Conservation (phyloP, 37 sponge, comb jelly and placozoan genomes). For the Aphrocallistes beatrix region DNA sequence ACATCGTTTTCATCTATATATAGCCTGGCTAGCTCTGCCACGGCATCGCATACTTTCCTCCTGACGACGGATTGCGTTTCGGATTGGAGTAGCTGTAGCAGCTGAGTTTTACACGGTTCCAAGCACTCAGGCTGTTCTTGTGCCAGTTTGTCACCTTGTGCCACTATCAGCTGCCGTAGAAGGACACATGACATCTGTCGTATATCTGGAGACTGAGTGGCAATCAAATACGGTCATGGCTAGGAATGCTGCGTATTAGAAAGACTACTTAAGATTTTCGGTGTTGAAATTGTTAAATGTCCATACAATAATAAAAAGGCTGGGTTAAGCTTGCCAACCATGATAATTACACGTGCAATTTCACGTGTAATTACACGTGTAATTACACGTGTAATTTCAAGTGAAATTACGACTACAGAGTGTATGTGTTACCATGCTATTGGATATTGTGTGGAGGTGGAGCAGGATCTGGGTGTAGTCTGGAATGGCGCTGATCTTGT, state of each 20-base stretch:
- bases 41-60: constrained; percentile 81
- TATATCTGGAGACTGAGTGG: neutral
- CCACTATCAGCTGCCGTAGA: neutral
- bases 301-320: too few relatives aligned
- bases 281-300: too few relatives aligned
- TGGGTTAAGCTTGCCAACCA: too few relatives aligned
- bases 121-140: constrained; percentile 22
- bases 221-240: too few relatives aligned
- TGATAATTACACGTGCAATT: too few relatives aligned
- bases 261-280: too few relatives aligned
- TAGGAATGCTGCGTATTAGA: too few relatives aligned
- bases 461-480: neutral
- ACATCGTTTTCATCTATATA: constrained; percentile 63
- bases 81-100: constrained; percentile 38
- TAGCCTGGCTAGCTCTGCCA: constrained; percentile 84
- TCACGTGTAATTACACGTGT: too few relatives aligned
- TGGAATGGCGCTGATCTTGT: neutral
- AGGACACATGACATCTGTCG: constrained; percentile 24
- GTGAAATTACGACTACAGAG: too few relatives aligned
- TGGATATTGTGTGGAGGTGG: neutral
- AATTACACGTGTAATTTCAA: too few relatives aligned
- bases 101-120: constrained; percentile 34
- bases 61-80: constrained; percentile 43
- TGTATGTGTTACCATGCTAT: neutral
- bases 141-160: neutral